These are phyloP conservation scores for Andrena flavipes DNA, from an alignment of 2,888 invertebrate species.

Conservation along the genomic window DNA sequence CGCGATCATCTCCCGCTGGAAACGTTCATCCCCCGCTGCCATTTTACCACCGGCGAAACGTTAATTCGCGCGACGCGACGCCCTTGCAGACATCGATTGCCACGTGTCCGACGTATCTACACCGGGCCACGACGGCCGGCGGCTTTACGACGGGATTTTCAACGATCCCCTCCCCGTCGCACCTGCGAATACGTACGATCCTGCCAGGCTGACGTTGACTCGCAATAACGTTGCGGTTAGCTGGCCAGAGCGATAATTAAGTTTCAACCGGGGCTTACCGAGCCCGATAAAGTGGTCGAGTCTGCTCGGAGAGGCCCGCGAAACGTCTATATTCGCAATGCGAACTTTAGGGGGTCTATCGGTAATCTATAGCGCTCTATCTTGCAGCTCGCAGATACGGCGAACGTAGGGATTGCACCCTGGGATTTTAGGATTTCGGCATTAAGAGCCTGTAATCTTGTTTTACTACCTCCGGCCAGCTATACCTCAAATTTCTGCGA, in stretches of 20 bases:
- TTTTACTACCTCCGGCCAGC: neutral
- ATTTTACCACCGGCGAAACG: slow-evolving; percentile 55
- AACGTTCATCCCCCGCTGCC: slow-evolving; percentile 45
- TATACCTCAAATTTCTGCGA: neutral
- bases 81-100: neutral
- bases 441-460: neutral
- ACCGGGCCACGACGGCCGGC: neutral
- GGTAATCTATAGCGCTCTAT: neutral
- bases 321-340: neutral
- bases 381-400: neutral
- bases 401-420: neutral
- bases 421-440: slow-evolving; percentile 12
- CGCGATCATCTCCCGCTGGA: slow-evolving; percentile 47
- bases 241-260: neutral
- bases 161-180: slow-evolving; percentile 22
- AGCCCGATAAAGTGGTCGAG: neutral
- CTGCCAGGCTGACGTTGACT: slow-evolving; percentile 3
- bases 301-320: neutral
- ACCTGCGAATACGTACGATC: slow-evolving; percentile 37
- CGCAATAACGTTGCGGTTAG: slow-evolving; percentile 22
- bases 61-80: slow-evolving; percentile 8
- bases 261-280: neutral
- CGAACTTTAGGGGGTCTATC: neutral
- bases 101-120: slow-evolving; percentile 5
- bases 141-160: slow-evolving; percentile 31